These are phyloP conservation scores for Euleptes europaea DNA, from an alignment of 2,113 vertebrate species.

Conservation along the genomic window DNA sequence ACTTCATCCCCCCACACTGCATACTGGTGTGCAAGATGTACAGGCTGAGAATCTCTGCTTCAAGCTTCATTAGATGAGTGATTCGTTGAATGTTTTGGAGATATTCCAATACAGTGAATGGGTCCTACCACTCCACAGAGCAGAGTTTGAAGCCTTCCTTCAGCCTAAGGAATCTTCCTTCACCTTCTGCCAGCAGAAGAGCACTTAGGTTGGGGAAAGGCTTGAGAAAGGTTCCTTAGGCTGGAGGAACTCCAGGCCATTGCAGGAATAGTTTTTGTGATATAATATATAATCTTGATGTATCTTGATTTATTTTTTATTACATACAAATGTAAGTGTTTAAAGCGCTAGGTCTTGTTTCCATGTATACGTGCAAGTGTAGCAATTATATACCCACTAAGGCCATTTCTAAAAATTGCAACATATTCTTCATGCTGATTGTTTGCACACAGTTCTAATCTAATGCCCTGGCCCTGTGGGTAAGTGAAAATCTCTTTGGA, in stretches of 20 bases:
- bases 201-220: no score
- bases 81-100: neutral
- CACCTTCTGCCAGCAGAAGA: no score
- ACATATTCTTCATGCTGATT: neutral
- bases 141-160: no score
- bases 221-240: no score
- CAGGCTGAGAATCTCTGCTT: neutral
- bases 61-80: neutral
- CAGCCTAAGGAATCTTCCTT: no score
- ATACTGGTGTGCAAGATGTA: neutral
- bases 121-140: no score
- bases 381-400: conserved; percentile 10
- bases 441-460: neutral
- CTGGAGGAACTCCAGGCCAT: no score
- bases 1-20: neutral
- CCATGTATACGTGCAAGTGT: conserved; percentile 21
- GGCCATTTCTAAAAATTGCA: neutral
- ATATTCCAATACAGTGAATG: neutral
- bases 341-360: neutral
- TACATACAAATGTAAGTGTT: conserved; percentile 6
- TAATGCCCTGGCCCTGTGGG: neutral
- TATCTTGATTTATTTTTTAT: conserved; percentile 17
- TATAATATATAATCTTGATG: conserved; percentile 42
- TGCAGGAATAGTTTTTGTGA: neutral
- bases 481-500: conserved; percentile 18